These are phyloP conservation scores for Fratercula arctica DNA, from an alignment of 2,797 vertebrate species.

Conservation along the genomic window DNA sequence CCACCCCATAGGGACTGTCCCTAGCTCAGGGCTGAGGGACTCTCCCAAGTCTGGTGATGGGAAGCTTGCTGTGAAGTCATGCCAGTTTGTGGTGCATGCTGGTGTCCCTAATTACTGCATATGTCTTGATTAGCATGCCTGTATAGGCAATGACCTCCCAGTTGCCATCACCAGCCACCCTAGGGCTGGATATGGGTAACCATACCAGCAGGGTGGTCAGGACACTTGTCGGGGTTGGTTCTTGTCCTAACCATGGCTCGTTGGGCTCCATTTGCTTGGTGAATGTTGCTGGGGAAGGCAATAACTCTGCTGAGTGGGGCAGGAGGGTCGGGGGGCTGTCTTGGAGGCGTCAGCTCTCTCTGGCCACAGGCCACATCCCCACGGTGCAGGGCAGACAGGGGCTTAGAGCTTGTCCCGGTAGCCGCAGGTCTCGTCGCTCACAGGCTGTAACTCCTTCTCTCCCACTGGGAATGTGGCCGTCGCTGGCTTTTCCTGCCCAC, in stretches of 20 bases:
- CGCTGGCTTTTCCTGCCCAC: not conserved
- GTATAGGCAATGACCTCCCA: not conserved
- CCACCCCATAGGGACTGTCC: not conserved
- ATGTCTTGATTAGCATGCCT: not conserved
- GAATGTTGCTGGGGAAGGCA: not conserved
- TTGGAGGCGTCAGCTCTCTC: accelerated
- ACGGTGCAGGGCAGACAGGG: not conserved
- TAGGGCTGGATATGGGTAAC: not conserved
- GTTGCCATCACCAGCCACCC: not conserved
- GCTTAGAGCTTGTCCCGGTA: not conserved
- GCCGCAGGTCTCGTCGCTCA: not conserved
- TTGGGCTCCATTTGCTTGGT: not conserved
- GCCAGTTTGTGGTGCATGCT: not conserved
- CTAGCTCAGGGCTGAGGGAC: not conserved
- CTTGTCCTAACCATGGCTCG: not conserved
- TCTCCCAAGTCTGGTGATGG: not conserved
- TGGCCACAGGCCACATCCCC: not conserved
- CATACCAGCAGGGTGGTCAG: not conserved
- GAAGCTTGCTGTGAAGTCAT: not conserved
- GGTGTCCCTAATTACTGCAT: not conserved
- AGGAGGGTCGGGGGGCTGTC: not conserved
- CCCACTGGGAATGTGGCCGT: not conserved
- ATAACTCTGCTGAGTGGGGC: not conserved
- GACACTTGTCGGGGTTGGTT: not conserved
- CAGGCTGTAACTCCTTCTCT: not conserved